These are phyloP conservation scores for Hestina assimilis DNA, from an alignment of 1,140 invertebrate genomes.

Conservation along the genomic window DNA sequence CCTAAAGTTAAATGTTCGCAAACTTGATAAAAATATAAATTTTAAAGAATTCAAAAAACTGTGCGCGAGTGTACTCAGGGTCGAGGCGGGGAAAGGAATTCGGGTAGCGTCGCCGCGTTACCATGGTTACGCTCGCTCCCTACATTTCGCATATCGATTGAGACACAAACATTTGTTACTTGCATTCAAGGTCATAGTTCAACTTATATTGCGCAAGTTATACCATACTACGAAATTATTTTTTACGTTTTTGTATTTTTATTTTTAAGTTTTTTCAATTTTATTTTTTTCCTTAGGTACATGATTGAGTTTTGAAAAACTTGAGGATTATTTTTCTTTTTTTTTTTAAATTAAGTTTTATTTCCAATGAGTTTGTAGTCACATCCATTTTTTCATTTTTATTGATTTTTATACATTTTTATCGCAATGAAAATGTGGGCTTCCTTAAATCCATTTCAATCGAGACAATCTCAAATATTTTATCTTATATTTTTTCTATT, in stretches of 20 bases:
- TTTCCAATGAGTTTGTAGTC: constrained; percentile 24
- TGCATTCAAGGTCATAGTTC: no score
- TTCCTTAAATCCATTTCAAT: not conserved
- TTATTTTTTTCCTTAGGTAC: constrained; percentile 52
- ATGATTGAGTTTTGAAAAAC: constrained; percentile 61
- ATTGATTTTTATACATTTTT: constrained; percentile 8
- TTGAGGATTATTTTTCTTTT: not conserved
- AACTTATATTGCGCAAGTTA: no score
- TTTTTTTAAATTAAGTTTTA: constrained; percentile 21
- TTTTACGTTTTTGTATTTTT: constrained; percentile 33
- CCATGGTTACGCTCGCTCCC: no score
- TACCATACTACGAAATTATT: not conserved
- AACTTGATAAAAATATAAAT: no score
- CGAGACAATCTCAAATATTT: constrained; percentile 17
- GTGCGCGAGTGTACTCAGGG: no score
- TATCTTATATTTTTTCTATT: constrained; percentile 8
- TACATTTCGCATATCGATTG: no score
- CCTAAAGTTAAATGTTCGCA: no score
- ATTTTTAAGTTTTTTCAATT: constrained; percentile 27
- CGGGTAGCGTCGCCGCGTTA: no score
- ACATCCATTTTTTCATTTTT: constrained; percentile 25
- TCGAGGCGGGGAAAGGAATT: no score
- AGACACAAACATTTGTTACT: no score
- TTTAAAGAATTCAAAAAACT: no score
- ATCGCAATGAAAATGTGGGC: not conserved